Evolutionary conservation across 1,140 invertebrate genomes (phyloP).

Genomic region (Pseudomyrmex sp.): DNA sequence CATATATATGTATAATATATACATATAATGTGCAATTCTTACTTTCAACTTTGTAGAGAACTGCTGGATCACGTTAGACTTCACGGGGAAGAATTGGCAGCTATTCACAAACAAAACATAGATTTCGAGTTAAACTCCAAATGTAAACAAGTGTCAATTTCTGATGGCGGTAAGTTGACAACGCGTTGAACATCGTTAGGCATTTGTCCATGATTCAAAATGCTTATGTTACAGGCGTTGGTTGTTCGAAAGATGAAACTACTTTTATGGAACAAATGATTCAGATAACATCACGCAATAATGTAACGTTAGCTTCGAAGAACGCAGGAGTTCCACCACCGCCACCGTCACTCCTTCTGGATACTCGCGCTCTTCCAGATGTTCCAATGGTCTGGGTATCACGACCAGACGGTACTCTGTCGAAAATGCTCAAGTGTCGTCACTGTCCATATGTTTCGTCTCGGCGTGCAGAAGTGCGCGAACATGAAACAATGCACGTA

Average conservation of each 20-base stretch:
- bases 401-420: constrained; percentile 88
- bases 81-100: constrained; percentile 81
- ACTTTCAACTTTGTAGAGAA: constrained; percentile 71
- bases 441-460: constrained; percentile 94
- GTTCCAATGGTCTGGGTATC: constrained; percentile 91
- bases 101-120: constrained; percentile 78
- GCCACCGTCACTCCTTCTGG: constrained; percentile 80
- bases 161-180: constrained; percentile 65
- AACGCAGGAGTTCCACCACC: constrained; percentile 66
- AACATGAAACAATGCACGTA: constrained; percentile 94
- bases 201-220: not conserved
- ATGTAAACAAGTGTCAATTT: constrained; percentile 55
- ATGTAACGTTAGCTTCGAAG: constrained; percentile 57
- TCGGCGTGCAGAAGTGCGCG: constrained; percentile 91
- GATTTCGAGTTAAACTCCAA: constrained; percentile 68
- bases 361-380: constrained; percentile 84
- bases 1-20: not conserved
- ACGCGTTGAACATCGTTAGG: not conserved
- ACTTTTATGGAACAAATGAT: constrained; percentile 53
- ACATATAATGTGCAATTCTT: constrained; percentile 21
- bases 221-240: constrained; percentile 36
- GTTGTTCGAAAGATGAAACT: constrained; percentile 51
- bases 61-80: constrained; percentile 81
- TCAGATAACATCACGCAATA: constrained; percentile 68
- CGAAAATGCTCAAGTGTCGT: constrained; percentile 94